Evolutionary conservation across 1,140 invertebrate species (phyloP), one percentile per base, ranked within the genome.

Genomic region (Chelonus insularis): DNA sequence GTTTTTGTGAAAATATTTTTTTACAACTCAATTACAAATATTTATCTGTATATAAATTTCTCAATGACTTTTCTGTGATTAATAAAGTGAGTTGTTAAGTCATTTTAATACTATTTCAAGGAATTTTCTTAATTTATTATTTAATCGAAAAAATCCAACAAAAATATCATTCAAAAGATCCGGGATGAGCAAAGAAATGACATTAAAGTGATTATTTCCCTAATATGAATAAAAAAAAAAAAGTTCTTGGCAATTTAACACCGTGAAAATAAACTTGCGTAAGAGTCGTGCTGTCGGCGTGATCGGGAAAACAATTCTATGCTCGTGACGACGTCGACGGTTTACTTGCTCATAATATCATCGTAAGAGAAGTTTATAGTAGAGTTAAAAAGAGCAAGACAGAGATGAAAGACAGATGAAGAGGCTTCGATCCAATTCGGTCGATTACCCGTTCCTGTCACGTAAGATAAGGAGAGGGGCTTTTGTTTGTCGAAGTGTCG

Each of bases 391-490:
- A 52, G 16, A 18, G 25, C 39, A 50, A 20, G 36, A 39, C 23
- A 25, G 16, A 41, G 12, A 41, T 20, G 23, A 21, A 43, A 58
- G 29, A 50, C 56, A 48, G 57, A 58, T 16, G 21, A 52, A 14
- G 29, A 57, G 39, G 39, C 54, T 21, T 57, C 39, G 54, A 57
- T 57, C 39, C 54, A 57, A 57, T 45, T 57, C 54, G 39, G 54
- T 57, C 54, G 54, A 57, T 57, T 57, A 57, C 54, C 39, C 54
- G 37, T 43, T 57, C 41, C 23, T 57, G 37, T 57, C 39, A 56
- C 36, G 36, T 56, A 11, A 41, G 52, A 56, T 56, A 56, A 56
- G 36, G 5, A 21, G 36, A 37, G 14, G 20, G n/a, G 36, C 18
- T 56, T 56, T 41, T 23, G 52, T 56, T 56, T 41, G 52, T 32